Conservation (phyloP, 2,888 invertebrate species). For the Psococerastis gibbosa region DNA sequence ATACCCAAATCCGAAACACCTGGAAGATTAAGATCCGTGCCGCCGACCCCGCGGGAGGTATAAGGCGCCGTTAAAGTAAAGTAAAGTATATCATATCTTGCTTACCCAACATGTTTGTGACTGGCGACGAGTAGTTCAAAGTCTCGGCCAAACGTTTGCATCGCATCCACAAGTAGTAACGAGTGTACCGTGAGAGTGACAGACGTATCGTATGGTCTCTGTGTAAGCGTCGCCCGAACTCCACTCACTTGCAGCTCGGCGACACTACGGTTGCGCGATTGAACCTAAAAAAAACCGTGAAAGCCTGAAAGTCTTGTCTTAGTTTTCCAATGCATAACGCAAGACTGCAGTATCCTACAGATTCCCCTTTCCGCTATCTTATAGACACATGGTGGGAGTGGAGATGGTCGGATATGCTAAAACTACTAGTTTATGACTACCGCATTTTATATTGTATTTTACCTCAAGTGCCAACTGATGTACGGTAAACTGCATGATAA, state of each 20-base stretch:
- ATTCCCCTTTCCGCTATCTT: no score
- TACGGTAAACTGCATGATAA: constrained; percentile 71
- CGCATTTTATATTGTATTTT: constrained; percentile 6
- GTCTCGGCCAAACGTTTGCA: constrained; percentile 89
- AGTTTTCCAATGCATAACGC: no score
- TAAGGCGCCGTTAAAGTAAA: no score
- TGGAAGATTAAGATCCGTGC: no score
- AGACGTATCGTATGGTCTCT: constrained; percentile 52
- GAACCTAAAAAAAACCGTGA: constrained; percentile 37
- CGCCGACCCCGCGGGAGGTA: no score
- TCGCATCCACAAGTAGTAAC: constrained; percentile 77
- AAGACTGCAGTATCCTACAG: no score
- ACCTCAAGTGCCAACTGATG: constrained; percentile 72
- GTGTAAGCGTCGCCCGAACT: constrained; percentile 55
- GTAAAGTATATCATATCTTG: no score
- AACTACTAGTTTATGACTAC: background rate
- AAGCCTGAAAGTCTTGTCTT: no score
- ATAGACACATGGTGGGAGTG: no score
- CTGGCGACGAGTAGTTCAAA: constrained; percentile 88
- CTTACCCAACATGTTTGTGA: constrained; percentile 78
- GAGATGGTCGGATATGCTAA: background rate
- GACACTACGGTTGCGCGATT: constrained; percentile 70
- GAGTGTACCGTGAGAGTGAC: constrained; percentile 80
- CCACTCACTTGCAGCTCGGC: constrained; percentile 87
- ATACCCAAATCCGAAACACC: no score